phyloP scores from a whole-genome alignment of 2,888 invertebrate genomes.

The Osedax fenrisi region DNA sequence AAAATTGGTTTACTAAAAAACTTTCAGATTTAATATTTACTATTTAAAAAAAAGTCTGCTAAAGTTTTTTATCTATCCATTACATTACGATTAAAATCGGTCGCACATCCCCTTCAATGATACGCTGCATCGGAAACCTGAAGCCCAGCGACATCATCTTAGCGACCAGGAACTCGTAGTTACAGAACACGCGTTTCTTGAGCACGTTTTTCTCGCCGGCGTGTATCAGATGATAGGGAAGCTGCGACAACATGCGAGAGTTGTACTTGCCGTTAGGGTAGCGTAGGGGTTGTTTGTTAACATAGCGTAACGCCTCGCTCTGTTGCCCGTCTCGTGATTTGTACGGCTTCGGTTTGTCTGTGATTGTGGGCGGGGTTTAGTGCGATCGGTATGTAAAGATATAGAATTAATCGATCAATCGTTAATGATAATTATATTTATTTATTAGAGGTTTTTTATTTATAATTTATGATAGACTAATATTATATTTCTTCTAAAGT shows the following conservation, averaged over 20 bases:
- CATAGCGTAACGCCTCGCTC: conserved; percentile 38
- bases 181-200: conserved; percentile 42
- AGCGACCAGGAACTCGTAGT: conserved; percentile 40
- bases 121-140: too few relatives aligned
- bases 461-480: not conserved
- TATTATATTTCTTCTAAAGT: not conserved
- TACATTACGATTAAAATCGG: too few relatives aligned
- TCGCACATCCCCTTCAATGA: too few relatives aligned
- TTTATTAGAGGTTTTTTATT: too few relatives aligned
- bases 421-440: too few relatives aligned
- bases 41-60: too few relatives aligned
- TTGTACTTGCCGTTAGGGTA: conserved; percentile 40
- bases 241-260: conserved; percentile 41
- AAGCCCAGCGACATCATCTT: conserved; percentile 39
- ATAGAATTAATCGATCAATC: too few relatives aligned
- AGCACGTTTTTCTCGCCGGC: conserved; percentile 35
- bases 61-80: too few relatives aligned
- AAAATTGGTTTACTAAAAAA: too few relatives aligned
- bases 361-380: too few relatives aligned
- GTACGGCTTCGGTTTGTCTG: conserved; percentile 42
- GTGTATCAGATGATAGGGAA: conserved; percentile 41
- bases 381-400: too few relatives aligned
- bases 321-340: conserved; percentile 36
- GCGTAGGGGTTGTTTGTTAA: conserved; percentile 40
- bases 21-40: too few relatives aligned